phyloP scores from a whole-genome alignment of 2,888 invertebrate genomes.

The Pammene aurita region DNA sequence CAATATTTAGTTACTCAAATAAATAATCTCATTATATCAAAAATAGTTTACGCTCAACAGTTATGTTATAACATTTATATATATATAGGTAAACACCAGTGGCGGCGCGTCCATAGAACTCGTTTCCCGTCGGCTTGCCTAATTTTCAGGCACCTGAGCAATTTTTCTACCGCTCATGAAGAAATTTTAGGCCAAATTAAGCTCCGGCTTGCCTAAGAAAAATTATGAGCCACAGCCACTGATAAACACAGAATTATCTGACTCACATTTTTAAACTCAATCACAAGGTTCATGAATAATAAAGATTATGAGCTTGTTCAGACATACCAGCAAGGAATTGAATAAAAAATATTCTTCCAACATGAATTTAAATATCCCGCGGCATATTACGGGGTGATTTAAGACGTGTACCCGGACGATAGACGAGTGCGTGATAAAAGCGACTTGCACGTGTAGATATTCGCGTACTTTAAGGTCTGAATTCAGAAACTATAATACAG shows the following conservation, averaged over 20 bases:
- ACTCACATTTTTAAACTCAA: constrained; percentile 5
- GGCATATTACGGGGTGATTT: constrained; percentile 50
- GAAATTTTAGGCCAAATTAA: too few species aligned
- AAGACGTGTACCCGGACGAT: constrained; percentile 47
- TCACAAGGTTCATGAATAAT: constrained; percentile 20
- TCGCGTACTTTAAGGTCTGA: constrained; percentile 35
- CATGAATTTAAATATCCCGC: constrained; percentile 50
- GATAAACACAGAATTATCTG: background rate
- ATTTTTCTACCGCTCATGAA: too few species aligned
- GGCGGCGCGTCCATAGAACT: too few species aligned
- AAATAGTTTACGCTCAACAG: too few species aligned
- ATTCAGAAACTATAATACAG: background rate
- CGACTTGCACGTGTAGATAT: constrained; percentile 43
- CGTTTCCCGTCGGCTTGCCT: too few species aligned
- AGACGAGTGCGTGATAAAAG: constrained; percentile 48
- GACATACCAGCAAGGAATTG: constrained; percentile 24
- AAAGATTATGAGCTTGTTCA: constrained; percentile 15
- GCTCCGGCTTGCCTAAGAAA: too few species aligned
- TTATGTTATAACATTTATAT: too few species aligned
- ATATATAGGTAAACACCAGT: too few species aligned
- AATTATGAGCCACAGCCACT: too few species aligned
- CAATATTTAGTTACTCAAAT: too few species aligned
- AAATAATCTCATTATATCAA: too few species aligned
- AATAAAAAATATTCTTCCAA: constrained; percentile 36
- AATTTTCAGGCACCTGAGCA: too few species aligned